Base-by-base conservation (phyloP, 1,140 invertebrate species). In the Eumeta japonica region DNA sequence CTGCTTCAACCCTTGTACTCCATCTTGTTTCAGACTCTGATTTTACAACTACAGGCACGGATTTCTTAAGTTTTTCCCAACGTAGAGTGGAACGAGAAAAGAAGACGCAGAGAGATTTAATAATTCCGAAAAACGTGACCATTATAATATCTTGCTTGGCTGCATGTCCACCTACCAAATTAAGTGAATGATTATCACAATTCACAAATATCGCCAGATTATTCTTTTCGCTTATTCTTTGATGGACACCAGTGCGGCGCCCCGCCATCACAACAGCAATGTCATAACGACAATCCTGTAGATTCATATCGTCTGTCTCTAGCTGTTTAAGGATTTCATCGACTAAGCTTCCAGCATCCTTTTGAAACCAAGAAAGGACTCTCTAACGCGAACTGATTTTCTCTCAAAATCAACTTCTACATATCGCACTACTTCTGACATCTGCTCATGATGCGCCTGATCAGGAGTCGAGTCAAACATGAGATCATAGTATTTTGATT, bases 401-500 rank as follows among this genome's bases (percentile, higher is more conserved):
- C 20, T 24, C 20, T 24, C 20, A 24, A 24, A 24, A 24, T 24
- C 20, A 24, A 24, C 20, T 24, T 24, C n/a, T 24, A 24, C 20
- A n/a, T 24, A 24, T n/a, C 20, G 7, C 20, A 24, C 20, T 24
- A 24, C 20, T 24, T 24, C 20, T 24, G 20, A 24, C 20, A 24
- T 24, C 20, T 24, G 20, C n/a, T 24, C 20, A 24, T n/a, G 20
- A 24, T 24, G 20, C n/a, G 20, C 20, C 20, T 24, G 20, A 24
- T 24, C 20, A 24, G 20, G 20, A 24, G 20, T 24, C n/a, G 20
- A 24, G n/a, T n/a, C n/a, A n/a, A n/a, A n/a, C n/a, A n/a, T n/a
- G n/a, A n/a, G n/a, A n/a, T n/a, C n/a, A n/a, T n/a, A n/a, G n/a
- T n/a, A n/a, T n/a, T n/a, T n/a, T n/a, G n/a, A n/a, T n/a, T n/a